These are phyloP conservation scores for Brachionus koreanus DNA, from an alignment of 1,140 invertebrate genomes.

Conservation along the genomic window DNA sequence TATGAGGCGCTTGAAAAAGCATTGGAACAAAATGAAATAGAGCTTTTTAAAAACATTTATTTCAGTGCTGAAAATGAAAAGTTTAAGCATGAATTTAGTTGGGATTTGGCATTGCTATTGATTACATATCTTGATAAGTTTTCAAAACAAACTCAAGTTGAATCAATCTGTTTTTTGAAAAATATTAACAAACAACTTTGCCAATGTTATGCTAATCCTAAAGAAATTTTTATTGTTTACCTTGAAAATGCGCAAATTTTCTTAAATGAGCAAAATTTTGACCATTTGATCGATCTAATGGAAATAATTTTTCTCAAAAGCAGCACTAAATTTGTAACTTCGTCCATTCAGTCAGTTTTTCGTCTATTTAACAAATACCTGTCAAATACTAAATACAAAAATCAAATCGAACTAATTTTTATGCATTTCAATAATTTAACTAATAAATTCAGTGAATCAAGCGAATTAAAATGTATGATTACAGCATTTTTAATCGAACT, in stretches of 20 bases:
- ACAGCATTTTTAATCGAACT: slow-evolving; percentile 5
- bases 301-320: not conserved
- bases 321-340: not conserved
- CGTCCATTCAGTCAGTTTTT: not conserved
- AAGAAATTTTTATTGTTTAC: slow-evolving; percentile 41
- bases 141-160: not conserved
- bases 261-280: not conserved
- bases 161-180: not conserved
- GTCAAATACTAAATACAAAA: not conserved
- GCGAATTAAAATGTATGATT: not conserved
- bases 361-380: not conserved
- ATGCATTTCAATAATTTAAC: not conserved
- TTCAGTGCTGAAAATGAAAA: not conserved
- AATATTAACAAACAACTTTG: not conserved
- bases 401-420: not conserved
- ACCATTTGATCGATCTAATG: not conserved
- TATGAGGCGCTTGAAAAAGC: not conserved
- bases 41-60: not conserved
- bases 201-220: not conserved
- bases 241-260: not conserved
- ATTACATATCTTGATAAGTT: not conserved
- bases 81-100: slow-evolving; percentile 8
- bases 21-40: slow-evolving; percentile 11
- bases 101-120: not conserved
- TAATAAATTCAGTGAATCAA: not conserved